Conservation (phyloP, 2,888 invertebrate species). For the Mystacides longicornis region DNA sequence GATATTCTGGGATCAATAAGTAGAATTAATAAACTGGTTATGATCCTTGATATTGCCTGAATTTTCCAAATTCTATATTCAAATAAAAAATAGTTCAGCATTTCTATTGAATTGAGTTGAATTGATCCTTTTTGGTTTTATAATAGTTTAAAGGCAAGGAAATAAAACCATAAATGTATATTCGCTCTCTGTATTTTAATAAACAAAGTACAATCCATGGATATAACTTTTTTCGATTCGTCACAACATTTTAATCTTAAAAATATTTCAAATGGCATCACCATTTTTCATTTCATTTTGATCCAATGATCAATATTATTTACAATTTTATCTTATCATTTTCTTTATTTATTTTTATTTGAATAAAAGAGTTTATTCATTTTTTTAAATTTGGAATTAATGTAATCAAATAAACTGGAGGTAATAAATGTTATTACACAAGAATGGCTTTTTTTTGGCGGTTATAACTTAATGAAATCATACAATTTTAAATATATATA, state of each 20-base stretch:
- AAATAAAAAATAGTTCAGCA: too few species aligned
- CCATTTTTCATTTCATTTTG: not conserved
- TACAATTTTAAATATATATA: too few species aligned
- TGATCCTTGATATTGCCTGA: too few species aligned
- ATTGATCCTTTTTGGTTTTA: too few species aligned
- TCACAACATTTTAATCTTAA: slow-evolving; percentile 25
- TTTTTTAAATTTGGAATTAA: not conserved
- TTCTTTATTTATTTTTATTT: slow-evolving; percentile 4
- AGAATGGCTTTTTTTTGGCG: too few species aligned
- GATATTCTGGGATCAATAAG: too few species aligned
- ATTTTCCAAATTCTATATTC: too few species aligned
- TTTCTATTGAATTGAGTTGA: too few species aligned
- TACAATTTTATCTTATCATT: slow-evolving; percentile 24
- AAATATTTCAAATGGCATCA: slow-evolving; percentile 22
- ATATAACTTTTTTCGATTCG: slow-evolving; percentile 24
- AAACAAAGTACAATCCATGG: slow-evolving; percentile 53
- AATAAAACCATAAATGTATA: slow-evolving; percentile 22
- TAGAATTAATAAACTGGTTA: too few species aligned
- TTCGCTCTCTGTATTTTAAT: slow-evolving; percentile 53
- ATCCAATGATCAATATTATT: slow-evolving; percentile 22
- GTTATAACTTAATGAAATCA: too few species aligned
- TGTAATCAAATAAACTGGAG: too few species aligned
- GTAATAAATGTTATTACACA: too few species aligned
- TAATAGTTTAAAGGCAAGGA: not conserved
- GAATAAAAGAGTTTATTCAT: not conserved